These are phyloP conservation scores for Tineola bisselliella DNA, from an alignment of 2,888 invertebrate species.

Conservation along the genomic window DNA sequence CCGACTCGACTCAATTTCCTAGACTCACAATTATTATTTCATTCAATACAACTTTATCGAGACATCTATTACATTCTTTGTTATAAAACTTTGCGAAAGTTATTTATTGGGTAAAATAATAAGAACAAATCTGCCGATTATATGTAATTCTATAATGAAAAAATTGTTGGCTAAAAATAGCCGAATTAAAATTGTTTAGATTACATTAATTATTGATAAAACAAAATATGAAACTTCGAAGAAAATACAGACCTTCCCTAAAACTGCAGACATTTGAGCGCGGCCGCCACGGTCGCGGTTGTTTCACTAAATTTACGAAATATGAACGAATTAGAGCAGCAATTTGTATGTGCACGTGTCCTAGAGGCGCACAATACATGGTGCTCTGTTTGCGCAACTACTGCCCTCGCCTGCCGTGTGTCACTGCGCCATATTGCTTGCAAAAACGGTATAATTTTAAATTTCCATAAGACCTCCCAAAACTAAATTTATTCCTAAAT, in stretches of 20 bases:
- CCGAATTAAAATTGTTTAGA: too few relatives aligned
- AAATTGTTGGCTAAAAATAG: too few relatives aligned
- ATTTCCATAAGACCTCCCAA: too few relatives aligned
- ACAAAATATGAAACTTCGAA: too few relatives aligned
- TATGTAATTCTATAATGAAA: too few relatives aligned
- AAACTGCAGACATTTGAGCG: not conserved
- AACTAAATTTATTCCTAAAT: too few relatives aligned
- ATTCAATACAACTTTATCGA: not conserved
- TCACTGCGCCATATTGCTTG: not conserved
- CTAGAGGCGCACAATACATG: conserved; percentile 24
- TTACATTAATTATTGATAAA: too few relatives aligned
- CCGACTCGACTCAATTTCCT: not conserved
- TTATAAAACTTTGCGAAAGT: not conserved
- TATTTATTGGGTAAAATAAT: not conserved
- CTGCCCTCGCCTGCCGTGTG: not conserved
- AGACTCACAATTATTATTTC: not conserved
- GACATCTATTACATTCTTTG: not conserved
- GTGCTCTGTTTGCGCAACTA: conserved; percentile 2
- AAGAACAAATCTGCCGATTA: too few relatives aligned
- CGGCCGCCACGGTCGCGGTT: conserved; percentile 17
- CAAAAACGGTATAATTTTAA: too few relatives aligned
- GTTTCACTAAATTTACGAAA: conserved; percentile 54
- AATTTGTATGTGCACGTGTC: conserved; percentile 56
- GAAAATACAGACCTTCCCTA: too few relatives aligned
- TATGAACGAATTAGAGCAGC: conserved; percentile 57